These are phyloP conservation scores for Drosophila picticornis DNA, from an alignment of 2,888 invertebrate genomes.

Conservation along the genomic window DNA sequence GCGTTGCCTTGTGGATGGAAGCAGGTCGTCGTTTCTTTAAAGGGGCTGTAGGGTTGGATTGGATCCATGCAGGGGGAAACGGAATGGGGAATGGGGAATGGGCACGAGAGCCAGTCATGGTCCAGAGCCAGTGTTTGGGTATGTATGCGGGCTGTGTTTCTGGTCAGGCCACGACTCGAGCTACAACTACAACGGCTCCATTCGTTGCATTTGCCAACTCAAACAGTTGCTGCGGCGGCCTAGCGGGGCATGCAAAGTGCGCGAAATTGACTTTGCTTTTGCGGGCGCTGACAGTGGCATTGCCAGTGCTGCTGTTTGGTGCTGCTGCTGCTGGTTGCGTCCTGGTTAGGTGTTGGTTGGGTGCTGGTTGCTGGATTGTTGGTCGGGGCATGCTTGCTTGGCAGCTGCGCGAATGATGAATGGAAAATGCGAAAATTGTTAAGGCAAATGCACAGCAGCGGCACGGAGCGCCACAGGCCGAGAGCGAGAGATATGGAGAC, in stretches of 20 bases:
- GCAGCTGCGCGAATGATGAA: slow-evolving; percentile 70
- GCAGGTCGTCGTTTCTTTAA: slow-evolving; percentile 12
- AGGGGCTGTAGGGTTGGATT: not conserved
- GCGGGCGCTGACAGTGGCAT: slow-evolving; percentile 79
- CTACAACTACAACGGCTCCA: slow-evolving; percentile 20
- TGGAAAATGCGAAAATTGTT: slow-evolving; percentile 79
- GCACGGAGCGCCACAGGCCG: not conserved
- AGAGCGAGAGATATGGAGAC: not conserved
- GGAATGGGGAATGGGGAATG: not conserved
- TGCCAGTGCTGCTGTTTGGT: slow-evolving; percentile 33
- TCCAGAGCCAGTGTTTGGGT: slow-evolving; percentile 22
- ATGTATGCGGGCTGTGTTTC: slow-evolving; percentile 16
- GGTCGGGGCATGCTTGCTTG: slow-evolving; percentile 11
- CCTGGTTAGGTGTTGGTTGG: slow-evolving; percentile 19
- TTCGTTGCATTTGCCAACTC: slow-evolving; percentile 52
- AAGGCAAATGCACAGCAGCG: slow-evolving; percentile 56
- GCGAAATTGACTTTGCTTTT: slow-evolving; percentile 81
- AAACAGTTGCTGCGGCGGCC: slow-evolving; percentile 48
- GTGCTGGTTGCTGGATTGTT: slow-evolving; percentile 1
- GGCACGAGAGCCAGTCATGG: slow-evolving; percentile 35
- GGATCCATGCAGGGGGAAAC: not conserved
- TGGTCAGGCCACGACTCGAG: slow-evolving; percentile 36
- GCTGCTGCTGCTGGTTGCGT: slow-evolving; percentile 25
- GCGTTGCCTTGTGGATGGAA: slow-evolving; percentile 46
- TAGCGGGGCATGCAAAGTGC: slow-evolving; percentile 74